Evolutionary conservation across 2,113 vertebrate species (phyloP), one percentile per base, ranked within the genome.

Genomic region (Sus scrofa): DNA sequence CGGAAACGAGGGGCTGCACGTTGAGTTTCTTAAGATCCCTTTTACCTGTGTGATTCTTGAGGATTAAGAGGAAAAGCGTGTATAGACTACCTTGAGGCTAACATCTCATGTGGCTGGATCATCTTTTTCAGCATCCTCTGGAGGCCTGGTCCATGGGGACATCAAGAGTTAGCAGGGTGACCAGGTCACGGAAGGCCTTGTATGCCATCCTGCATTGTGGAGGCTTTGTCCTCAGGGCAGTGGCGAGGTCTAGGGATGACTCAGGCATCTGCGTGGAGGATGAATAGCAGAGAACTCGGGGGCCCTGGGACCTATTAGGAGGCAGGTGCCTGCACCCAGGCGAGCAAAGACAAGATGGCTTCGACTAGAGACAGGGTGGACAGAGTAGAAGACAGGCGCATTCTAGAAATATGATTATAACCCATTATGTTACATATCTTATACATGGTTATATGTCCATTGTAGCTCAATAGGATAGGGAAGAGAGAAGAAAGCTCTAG

Each of bases 351-450:
- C 13, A 0, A 2, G 15, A 15, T 77, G 56, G 32, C 24, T 37
- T 83, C 34, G 39, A 68, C 54, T 78, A 50, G 34, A 81, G 39
- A 32, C 62, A 67, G 71, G 22, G 2, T 37, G 14, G 39, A 30
- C 7, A 2, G 73, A 60, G 14, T 9, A 7, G 44, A 52, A 65
- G 26, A 93, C n/a, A 83, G 50, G 30, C 0, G 8, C 3, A 7
- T 44, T 78, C 24, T 39, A 50, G 68, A 87, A 77, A 30, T 44
- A 67, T 16, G 77, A 60, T 71, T 91, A 60, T 82, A 44, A 70
- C 24, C 71, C 16, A 60, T 74, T 44, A 60, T 37, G 39, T 32
- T 22, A 26, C 44, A 24, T 15, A 74, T 56, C 15, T 60, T 34
- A 34, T 60, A 71, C 56, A 82, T 27, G 71, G 54, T 60, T 91